Percentiles rank a stretch among this genome's conserved stretches.
Evolutionary conservation across 1,140 invertebrate species (phyloP).

Genomic region (Drosophila mojavensis): DNA sequence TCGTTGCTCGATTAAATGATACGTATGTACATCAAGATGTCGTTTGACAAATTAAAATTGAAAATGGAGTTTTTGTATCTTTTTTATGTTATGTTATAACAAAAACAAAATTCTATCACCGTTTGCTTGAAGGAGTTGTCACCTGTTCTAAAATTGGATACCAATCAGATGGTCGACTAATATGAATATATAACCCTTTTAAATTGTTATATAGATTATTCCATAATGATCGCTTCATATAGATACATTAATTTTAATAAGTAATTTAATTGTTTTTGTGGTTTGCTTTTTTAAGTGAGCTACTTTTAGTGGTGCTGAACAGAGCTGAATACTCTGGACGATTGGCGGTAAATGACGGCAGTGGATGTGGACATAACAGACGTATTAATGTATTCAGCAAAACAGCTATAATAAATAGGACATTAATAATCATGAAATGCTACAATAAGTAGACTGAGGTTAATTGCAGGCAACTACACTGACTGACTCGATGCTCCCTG

Average conservation of each 20-base stretch:
- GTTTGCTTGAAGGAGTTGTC: conserved; percentile 41
- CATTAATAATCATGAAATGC: too few relatives aligned
- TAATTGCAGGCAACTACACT: background rate
- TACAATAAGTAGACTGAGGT: too few relatives aligned
- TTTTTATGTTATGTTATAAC: conserved; percentile 40
- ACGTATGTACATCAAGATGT: conserved; percentile 7
- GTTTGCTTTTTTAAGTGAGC: background rate
- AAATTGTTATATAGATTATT: background rate
- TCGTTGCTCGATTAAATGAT: background rate
- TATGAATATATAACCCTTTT: background rate
- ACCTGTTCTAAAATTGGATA: conserved; percentile 1
- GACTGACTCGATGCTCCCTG: background rate
- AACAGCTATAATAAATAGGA: background rate
- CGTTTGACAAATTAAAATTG: conserved; percentile 22
- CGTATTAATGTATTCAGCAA: background rate
- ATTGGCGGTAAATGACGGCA: conserved; percentile 3
- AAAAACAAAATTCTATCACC: conserved; percentile 48
- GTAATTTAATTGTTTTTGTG: background rate
- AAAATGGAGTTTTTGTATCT: conserved; percentile 18
- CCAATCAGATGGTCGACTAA: background rate
- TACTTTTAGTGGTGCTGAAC: background rate
- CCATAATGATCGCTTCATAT: background rate
- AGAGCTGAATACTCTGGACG: conserved; percentile 12
- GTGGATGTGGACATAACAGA: background rate
- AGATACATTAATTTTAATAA: background rate